Evolutionary conservation across 2,797 vertebrate species (phyloP).

Genomic region (Artibeus lituratus): DNA sequence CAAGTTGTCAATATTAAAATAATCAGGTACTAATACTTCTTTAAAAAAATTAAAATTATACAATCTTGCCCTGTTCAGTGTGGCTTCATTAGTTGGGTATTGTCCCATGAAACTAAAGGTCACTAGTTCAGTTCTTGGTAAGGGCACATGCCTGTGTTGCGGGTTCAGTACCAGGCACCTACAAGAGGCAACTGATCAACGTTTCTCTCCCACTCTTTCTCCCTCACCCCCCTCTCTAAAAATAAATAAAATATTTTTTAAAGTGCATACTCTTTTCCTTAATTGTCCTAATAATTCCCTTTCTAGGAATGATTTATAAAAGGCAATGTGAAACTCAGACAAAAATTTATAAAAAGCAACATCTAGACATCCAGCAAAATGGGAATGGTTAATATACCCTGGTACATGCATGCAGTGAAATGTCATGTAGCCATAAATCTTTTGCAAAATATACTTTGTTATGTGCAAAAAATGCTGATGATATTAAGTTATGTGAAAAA

Average conservation of each 20-base stretch:
- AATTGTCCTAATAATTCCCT: conserved; percentile 25
- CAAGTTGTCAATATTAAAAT: neutral
- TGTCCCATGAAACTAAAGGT: neutral
- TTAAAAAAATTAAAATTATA: conserved; percentile 19
- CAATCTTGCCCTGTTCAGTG: neutral
- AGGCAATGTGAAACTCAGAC: neutral
- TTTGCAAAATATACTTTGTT: neutral
- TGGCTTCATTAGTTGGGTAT: neutral
- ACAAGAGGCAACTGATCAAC: neutral
- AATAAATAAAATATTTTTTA: neutral
- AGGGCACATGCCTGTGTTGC: neutral
- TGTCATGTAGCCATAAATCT: conserved; percentile 29
- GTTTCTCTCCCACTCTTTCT: neutral
- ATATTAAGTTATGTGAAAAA: neutral
- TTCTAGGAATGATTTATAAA: conserved; percentile 26
- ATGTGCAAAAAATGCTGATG: neutral
- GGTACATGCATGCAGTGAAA: neutral
- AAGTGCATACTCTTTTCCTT: neutral
- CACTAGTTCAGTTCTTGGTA: neutral
- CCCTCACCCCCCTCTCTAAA: neutral
- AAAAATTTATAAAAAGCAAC: neutral
- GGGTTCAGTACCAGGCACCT: neutral
- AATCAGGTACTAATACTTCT: neutral
- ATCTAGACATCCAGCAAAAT: neutral
- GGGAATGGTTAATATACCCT: neutral